Evolutionary conservation across 2,113 vertebrate species (phyloP), one percentile per base, ranked within the genome.

Genomic region (Gambusia holbrooki): DNA sequence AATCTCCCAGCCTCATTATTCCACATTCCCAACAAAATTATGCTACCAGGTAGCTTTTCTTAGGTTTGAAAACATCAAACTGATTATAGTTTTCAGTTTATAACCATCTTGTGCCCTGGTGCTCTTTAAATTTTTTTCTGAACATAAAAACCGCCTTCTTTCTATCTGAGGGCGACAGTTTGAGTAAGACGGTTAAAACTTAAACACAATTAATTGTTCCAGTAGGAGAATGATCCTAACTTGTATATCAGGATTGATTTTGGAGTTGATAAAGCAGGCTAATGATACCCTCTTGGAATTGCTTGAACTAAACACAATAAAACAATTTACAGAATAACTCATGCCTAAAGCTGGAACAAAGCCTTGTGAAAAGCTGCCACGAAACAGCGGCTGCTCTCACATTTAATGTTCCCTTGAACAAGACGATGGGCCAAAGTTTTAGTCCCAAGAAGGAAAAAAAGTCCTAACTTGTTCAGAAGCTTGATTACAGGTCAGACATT

Each of bases 401-500:
- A 66, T n/a, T 40, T 40, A n/a, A 40, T 66, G 10, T 12, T 10
- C 19, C 6, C 62, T 32, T 63, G 29, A 63, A 63, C 29, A 22
- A 28, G 11, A 40, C 17, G 11, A 66, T 54, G 33, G 2, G 4
- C 10, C n/a, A 5, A 37, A 66, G 8, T 29, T 17, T 37, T 37
- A 40, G 11, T 27, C 10, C 7, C 19, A n/a, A 15, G 64, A 40
- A 6, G 4, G 10, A 15, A 66, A 5, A 66, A n/a, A 8, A 27
- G 4, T 27, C 37, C 10, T 66, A 22, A 48, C 45, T 48, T 48
- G 19, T 62, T 27, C 22, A 22, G 71, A 29, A 71, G 79, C 66
- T 74, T 83, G 82, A 83, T 89, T 69, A 79, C 76, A 73, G 51
- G 64, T 69, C 42, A 70, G 66, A 69, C 63, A 33, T 73, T 25